These are phyloP conservation scores for Coremacera marginata DNA, from an alignment of 2,888 invertebrate species.

Conservation along the genomic window DNA sequence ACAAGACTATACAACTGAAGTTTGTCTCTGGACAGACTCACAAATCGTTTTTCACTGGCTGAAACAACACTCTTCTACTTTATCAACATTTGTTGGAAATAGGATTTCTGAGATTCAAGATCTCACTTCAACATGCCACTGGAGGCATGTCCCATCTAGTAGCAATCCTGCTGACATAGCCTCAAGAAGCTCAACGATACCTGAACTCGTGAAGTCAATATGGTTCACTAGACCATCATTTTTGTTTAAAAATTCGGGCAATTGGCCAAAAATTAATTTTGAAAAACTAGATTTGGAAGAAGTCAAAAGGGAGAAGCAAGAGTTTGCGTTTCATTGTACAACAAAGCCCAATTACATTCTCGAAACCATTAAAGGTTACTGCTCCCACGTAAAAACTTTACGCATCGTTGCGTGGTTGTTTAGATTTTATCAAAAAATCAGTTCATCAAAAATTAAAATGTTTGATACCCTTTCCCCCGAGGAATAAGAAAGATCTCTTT, in stretches of 20 bases:
- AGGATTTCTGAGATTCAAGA: slow-evolving; percentile 35
- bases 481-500: slow-evolving; percentile 1
- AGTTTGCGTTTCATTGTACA: neutral
- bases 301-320: neutral
- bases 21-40: slow-evolving; percentile 38
- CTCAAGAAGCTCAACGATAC: slow-evolving; percentile 35
- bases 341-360: neutral
- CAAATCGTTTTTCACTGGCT: slow-evolving; percentile 36
- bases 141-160: slow-evolving; percentile 36
- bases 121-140: slow-evolving; percentile 39
- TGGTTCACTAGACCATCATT: slow-evolving; percentile 23
- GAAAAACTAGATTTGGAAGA: neutral
- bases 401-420: slow-evolving; percentile 5
- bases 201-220: slow-evolving; percentile 5
- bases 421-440: neutral
- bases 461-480: neutral
- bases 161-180: slow-evolving; percentile 43
- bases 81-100: slow-evolving; percentile 38
- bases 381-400: neutral
- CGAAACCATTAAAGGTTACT: neutral
- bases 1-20: slow-evolving; percentile 9
- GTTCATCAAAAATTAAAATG: neutral
- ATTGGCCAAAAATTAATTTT: neutral
- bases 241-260: slow-evolving; percentile 19
- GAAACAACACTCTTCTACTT: slow-evolving; percentile 30